Percentiles rank a stretch among this genome's conserved stretches.
Evolutionary conservation across 2,888 invertebrate species (phyloP).

Genomic region (Dioctria rufipes): DNA sequence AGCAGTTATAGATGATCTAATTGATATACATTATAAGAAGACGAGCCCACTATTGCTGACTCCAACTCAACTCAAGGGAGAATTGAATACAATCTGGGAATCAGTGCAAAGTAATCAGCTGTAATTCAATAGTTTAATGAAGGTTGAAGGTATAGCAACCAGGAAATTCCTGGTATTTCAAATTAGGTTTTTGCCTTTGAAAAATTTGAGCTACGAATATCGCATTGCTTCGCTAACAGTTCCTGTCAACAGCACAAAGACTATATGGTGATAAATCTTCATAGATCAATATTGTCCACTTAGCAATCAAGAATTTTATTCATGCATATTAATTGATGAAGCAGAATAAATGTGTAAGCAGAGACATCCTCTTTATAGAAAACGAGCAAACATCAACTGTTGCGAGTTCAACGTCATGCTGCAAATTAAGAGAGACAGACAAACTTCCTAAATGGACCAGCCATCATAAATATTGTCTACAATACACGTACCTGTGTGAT

Average conservation of each 20-base stretch:
- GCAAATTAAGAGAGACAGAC: no score
- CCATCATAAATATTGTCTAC: no score
- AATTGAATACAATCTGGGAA: not conserved
- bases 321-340: not conserved
- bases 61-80: slow-evolving; percentile 1
- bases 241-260: not conserved
- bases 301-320: not conserved
- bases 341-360: no score
- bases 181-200: not conserved
- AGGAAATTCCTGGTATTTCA: not conserved
- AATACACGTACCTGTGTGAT: no score
- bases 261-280: not conserved
- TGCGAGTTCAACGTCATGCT: no score
- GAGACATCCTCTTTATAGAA: no score
- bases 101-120: not conserved
- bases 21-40: not conserved
- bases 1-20: not conserved
- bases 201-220: not conserved
- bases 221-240: not conserved
- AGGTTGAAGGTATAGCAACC: not conserved
- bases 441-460: no score
- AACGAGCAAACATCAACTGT: no score
- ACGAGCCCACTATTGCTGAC: not conserved
- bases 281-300: not conserved
- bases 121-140: not conserved